Base-by-base conservation (phyloP, 2,113 vertebrate genomes). In the Caloenas nicobarica region DNA sequence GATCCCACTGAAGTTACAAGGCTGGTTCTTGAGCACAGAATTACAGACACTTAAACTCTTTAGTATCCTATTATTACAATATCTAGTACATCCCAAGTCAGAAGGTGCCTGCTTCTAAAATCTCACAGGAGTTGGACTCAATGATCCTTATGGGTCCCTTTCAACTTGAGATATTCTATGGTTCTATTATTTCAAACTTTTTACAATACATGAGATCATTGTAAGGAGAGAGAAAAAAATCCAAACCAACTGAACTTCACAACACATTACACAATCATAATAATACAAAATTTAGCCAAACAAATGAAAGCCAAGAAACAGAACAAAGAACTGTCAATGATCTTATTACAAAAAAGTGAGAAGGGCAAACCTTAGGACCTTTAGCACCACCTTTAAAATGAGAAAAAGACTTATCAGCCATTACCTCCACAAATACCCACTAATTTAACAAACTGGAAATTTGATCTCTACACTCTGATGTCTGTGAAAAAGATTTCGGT, bases 381-480 rank as follows among this genome's bases (percentile, higher is more conserved):
- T 72, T 58, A 96, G 83, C 79, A 96, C 42, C 74, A 92, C 65
- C 73, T 91, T 90, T 58, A 95, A 96, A 97, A 97, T 42, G 19
- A 91, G 82, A 96, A 96, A 91, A 93, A 97, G 89, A 77, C 76
- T 86, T 72, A 60, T 82, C 58, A 65, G 74, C 8, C 9, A 82
- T 65, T 65, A 86, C 61, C 72, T 46, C 53, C 76, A 46, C 4
- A 0, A 33, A 38, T 24, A 79, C 16, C 74, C 58, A 56, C 50
- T 79, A 93, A 95, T 88, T 48, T 81, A 88, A 86, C 73, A 88
- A 93, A 96, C 10, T 72, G 46, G 97, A 97, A 97, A 97, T 66
- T 54, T 86, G 89, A 97, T 96, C 95, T 89, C n/a, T 38, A 36
- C 25, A 65, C 22, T 64, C 40, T 58, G 34, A 25, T 29, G 54